These are phyloP conservation scores for Micropterix aruncella DNA, from an alignment of 2,888 invertebrate genomes.

Conservation along the genomic window DNA sequence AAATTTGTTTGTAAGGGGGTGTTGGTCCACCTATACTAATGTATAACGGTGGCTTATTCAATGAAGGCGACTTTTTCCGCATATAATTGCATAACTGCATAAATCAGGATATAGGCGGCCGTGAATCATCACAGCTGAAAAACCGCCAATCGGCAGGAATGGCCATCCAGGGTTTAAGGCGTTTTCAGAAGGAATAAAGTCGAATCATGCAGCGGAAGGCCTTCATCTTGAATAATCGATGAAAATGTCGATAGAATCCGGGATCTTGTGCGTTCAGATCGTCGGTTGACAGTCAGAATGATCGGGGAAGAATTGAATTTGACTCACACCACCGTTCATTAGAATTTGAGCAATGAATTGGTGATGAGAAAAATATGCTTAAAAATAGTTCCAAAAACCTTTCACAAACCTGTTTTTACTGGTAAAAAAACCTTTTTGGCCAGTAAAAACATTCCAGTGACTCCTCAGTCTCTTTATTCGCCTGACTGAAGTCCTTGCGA, in stretches of 20 bases:
- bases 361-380: neutral
- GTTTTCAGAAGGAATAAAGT: slow-evolving; percentile 2
- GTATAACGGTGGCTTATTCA: no score
- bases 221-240: neutral
- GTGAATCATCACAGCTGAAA: no score
- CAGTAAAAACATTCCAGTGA: no score
- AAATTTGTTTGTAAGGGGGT: no score
- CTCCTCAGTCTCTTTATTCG: no score
- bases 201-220: neutral
- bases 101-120: no score
- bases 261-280: no score
- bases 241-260: neutral
- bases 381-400: neutral
- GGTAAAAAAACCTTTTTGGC: neutral
- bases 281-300: neutral
- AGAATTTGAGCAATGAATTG: neutral
- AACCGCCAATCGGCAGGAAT: no score
- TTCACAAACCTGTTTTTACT: neutral
- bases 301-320: neutral
- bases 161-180: no score
- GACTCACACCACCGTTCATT: neutral
- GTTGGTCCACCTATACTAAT: no score
- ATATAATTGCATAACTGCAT: no score
- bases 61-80: no score
- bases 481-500: neutral